Percentiles rank a stretch among this genome's conserved stretches.
Conservation (phyloP, 2,113 vertebrate genomes). For the Hemicordylus capensis region DNA sequence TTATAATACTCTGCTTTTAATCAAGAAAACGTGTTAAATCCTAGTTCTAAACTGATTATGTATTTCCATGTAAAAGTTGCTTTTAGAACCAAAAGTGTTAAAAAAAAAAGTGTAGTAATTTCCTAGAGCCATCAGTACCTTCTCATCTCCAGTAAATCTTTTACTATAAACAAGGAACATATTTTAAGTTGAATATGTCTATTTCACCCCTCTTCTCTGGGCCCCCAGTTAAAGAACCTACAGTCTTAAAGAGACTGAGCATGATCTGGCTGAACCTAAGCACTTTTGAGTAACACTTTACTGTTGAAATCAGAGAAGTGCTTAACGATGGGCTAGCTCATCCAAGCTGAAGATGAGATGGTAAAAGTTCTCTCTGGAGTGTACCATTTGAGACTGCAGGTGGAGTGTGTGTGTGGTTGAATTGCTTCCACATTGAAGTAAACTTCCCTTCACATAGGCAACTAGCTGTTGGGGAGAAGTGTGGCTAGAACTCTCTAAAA, state of each 20-base stretch:
- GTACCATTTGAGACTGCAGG: not conserved
- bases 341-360: not conserved
- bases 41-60: not conserved
- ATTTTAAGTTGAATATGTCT: not conserved
- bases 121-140: not conserved
- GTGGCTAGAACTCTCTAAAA: no score
- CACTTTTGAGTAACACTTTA: not conserved
- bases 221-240: not conserved
- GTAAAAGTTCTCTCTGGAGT: not conserved
- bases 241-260: no score
- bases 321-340: not conserved
- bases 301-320: not conserved
- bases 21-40: not conserved
- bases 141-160: not conserved
- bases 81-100: not conserved
- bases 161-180: not conserved
- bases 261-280: no score
- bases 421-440: not conserved
- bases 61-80: not conserved
- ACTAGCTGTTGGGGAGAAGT: no score
- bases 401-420: not conserved
- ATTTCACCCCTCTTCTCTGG: rapidly evolving
- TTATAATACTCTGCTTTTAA: not conserved
- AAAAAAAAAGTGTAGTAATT: no score
- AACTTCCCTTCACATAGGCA: not conserved